Conservation (phyloP, 92 coral and sea anemone species). For the Phymanthus crucifer region DNA sequence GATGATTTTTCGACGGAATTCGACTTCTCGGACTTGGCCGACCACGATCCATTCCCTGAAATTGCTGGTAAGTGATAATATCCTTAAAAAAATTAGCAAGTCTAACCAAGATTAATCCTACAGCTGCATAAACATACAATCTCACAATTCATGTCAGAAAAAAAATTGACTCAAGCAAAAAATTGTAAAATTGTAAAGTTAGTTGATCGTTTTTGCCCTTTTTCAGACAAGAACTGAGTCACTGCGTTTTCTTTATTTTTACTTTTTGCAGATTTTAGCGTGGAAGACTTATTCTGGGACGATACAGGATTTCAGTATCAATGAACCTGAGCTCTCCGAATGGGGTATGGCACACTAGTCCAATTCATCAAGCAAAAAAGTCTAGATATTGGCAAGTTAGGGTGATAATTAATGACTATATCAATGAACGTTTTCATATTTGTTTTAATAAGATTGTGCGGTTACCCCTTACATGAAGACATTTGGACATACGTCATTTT, state of each 20-base stretch:
- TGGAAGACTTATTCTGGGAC: slow-evolving; percentile 38
- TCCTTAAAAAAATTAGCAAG: neutral
- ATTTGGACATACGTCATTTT: neutral
- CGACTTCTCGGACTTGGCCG: slow-evolving; percentile 45
- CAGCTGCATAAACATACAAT: no score
- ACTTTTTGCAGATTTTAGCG: slow-evolving; percentile 23
- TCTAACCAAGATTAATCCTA: neutral
- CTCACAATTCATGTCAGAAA: neutral
- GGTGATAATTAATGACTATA: neutral
- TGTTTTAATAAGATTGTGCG: neutral
- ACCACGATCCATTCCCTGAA: slow-evolving; percentile 49
- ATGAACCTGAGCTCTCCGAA: neutral
- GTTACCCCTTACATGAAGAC: neutral
- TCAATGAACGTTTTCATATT: neutral
- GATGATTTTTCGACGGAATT: slow-evolving; percentile 45
- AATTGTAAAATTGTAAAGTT: neutral
- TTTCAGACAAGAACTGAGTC: neutral
- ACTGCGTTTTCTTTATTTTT: no score
- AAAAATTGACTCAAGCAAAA: neutral
- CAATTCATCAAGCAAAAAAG: neutral
- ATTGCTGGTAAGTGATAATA: slow-evolving; percentile 45
- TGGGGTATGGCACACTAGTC: slow-evolving; percentile 8
- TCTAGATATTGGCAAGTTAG: neutral
- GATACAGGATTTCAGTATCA: slow-evolving; percentile 7
- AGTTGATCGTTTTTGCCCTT: neutral